phyloP scores from a whole-genome alignment of 1,140 invertebrate species.

The Drosophila sturtevanti region DNA sequence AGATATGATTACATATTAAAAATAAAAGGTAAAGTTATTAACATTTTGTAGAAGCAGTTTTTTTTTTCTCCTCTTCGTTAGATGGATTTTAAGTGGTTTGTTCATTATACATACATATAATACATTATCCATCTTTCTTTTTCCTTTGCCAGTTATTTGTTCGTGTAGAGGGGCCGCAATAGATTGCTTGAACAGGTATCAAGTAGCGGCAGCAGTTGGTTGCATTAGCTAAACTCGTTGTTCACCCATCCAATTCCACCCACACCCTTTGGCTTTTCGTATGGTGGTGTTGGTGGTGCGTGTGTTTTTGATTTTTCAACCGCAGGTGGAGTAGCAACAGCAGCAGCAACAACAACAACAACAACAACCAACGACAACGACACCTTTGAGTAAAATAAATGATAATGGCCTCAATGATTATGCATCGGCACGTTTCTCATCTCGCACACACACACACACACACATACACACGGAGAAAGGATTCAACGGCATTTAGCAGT shows the following conservation, averaged over 20 bases:
- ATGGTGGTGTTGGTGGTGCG: conserved; percentile 44
- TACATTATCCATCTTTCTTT: neutral
- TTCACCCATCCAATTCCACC: too few relatives aligned
- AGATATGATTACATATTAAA: too few relatives aligned
- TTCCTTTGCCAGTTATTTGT: neutral
- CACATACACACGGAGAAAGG: conserved; percentile 49
- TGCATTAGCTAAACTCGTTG: conserved; percentile 27
- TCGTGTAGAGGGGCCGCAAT: neutral
- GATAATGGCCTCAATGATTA: conserved; percentile 79
- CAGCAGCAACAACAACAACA: neutral
- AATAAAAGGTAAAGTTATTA: too few relatives aligned
- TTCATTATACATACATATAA: neutral
- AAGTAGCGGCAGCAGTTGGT: neutral
- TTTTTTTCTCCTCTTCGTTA: too few relatives aligned
- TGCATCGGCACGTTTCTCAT: conserved; percentile 80
- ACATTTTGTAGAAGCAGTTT: too few relatives aligned
- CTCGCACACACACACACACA: conserved; percentile 46
- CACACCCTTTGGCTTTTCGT: conserved; percentile 14
- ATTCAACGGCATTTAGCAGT: conserved; percentile 41
- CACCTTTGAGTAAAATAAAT: conserved; percentile 80
- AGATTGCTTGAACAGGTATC: conserved; percentile 1
- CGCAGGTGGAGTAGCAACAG: conserved; percentile 1
- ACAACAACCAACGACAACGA: conserved; percentile 50
- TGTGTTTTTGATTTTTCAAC: conserved; percentile 69
- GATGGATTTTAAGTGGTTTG: neutral